Conservation (phyloP, 1,140 invertebrate species). For the Leptonema lineaticorne region DNA sequence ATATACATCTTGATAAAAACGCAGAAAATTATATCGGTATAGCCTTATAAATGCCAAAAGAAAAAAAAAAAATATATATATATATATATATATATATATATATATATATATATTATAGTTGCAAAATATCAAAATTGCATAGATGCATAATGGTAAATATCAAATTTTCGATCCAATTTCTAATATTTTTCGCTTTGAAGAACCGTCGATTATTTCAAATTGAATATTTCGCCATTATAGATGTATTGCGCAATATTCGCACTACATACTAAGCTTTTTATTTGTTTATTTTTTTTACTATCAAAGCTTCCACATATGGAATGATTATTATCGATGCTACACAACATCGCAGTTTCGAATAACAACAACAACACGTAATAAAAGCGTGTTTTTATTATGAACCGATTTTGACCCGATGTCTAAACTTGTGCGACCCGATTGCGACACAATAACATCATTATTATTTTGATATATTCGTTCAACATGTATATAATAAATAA, state of each 20-base stretch:
- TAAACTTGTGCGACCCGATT: constrained; percentile 6
- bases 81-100: too few relatives aligned
- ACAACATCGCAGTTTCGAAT: too few relatives aligned
- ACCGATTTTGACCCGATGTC: constrained; percentile 3
- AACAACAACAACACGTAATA: too few relatives aligned
- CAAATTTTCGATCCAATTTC: too few relatives aligned
- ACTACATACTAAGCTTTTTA: background rate
- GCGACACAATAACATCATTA: constrained; percentile 22
- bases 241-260: background rate
- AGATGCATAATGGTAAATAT: background rate
- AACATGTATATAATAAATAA: too few relatives aligned
- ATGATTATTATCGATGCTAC: background rate
- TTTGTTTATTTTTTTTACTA: background rate
- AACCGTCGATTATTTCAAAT: background rate
- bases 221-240: background rate
- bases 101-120: too few relatives aligned
- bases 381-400: background rate
- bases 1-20: too few relatives aligned
- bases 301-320: background rate
- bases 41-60: too few relatives aligned
- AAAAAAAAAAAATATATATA: too few relatives aligned
- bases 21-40: too few relatives aligned
- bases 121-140: background rate
- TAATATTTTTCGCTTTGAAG: background rate
- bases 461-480: constrained; percentile 6